Conservation (phyloP, 2,888 invertebrate genomes). For the Phlogophora meticulosa region DNA sequence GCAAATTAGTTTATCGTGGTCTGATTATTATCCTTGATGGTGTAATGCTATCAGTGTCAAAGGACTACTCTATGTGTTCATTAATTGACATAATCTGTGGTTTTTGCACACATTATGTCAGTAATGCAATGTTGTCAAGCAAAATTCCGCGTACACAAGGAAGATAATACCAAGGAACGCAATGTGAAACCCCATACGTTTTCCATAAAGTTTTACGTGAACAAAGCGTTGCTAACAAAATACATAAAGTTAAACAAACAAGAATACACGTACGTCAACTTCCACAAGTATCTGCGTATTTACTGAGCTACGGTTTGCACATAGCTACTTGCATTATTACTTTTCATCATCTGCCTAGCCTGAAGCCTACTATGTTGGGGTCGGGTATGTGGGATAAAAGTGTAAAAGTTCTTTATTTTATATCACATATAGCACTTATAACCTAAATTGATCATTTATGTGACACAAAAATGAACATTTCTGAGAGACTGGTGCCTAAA, state of each 20-base stretch:
- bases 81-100: not conserved
- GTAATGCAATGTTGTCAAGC: not conserved
- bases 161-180: not conserved
- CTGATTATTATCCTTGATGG: not conserved
- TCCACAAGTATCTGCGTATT: slow-evolving; percentile 11
- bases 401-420: no score
- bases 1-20: not conserved
- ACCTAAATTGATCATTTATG: no score
- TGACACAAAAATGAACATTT: no score
- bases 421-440: no score
- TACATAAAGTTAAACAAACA: slow-evolving; percentile 27
- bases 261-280: slow-evolving; percentile 18
- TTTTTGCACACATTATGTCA: slow-evolving; percentile 1
- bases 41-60: not conserved
- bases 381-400: no score
- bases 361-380: no score
- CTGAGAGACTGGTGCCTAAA: no score
- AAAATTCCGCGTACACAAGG: not conserved
- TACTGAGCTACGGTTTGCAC: slow-evolving; percentile 16
- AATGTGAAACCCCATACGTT: slow-evolving; percentile 26
- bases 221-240: slow-evolving; percentile 30
- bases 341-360: no score
- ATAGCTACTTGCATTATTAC: not conserved
- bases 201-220: slow-evolving; percentile 47
- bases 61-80: not conserved